Conservation (phyloP, 2,797 vertebrate species). For the Borostomias antarcticus region DNA sequence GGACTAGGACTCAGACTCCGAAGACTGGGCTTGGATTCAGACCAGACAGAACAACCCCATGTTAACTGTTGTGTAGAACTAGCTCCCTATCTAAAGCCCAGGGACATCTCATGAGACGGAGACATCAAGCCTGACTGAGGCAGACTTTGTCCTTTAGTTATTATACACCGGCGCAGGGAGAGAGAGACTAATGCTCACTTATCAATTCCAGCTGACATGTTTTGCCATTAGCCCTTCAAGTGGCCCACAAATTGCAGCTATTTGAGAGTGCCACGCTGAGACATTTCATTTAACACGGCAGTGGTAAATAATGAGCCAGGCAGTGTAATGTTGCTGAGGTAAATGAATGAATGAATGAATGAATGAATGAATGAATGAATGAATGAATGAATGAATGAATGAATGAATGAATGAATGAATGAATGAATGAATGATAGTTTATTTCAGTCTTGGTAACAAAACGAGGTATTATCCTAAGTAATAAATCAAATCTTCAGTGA, state of each 20-base stretch:
- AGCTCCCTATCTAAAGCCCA: no score
- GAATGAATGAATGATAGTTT: no score
- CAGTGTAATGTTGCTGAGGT: constrained; percentile 26
- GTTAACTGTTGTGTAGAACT: neutral
- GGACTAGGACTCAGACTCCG: neutral
- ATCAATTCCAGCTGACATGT: constrained; percentile 49
- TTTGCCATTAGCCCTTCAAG: constrained; percentile 49
- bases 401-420: no score
- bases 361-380: no score
- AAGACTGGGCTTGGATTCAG: neutral
- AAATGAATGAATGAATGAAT: no score
- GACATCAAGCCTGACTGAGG: neutral
- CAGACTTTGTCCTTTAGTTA: constrained; percentile 39
- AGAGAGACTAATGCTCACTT: constrained; percentile 38
- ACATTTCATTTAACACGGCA: constrained; percentile 50
- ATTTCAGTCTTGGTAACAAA: no score
- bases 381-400: no score
- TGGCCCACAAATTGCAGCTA: constrained; percentile 50
- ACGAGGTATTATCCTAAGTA: no score
- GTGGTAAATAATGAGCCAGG: constrained; percentile 49
- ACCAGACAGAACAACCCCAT: no score
- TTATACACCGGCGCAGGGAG: constrained; percentile 18
- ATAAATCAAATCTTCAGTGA: no score
- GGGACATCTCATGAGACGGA: neutral
- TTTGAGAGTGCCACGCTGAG: constrained; percentile 35